Evolutionary conservation across 2,113 vertebrate species (phyloP), one percentile per base, ranked within the genome.

Genomic region (Dasyornis broadbenti): DNA sequence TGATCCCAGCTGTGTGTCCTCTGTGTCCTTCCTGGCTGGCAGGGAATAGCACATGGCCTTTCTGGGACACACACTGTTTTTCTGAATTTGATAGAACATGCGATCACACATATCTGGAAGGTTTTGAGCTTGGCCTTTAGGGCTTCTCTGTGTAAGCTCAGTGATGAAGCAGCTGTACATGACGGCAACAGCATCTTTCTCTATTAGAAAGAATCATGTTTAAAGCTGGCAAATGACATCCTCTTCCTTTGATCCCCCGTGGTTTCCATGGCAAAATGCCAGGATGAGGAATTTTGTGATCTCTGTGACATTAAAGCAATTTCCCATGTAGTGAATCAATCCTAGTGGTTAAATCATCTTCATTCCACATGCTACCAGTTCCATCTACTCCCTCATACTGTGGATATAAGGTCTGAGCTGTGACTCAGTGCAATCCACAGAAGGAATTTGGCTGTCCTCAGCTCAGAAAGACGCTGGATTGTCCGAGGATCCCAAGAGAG

Each of bases 81-180:
- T 49, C 35, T 42, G 60, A 52, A 23, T 53, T 63, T 21, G 35
- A 40, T 11, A n/a, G 60, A 49, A 49, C 8, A 3, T 23, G 13
- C 0, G 1, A 1, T 42, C 81, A 35, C 30, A 1, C 12, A 1
- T 6, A n/a, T 3, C 33, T 14, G 24, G 44, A 80, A 45, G 44
- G 28, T 44, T 69, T 35, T 40, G 30, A 93, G 33, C 47, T 66
- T 59, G 64, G 35, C 26, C 86, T 86, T 90, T 39, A n/a, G 61
- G 50, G 31, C 12, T 63, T 42, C 54, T 39, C 13, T 26, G 11
- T 59, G 4, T n/a, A 63, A 59, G 8, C 28, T 84, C 26, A 30
- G 24, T n/a, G 8, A 27, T 18, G 50, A 81, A 76, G 20, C 45
- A 33, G 26, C 17, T 81, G 80, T 65, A 89, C 28, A 15, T 7